Evolutionary conservation across 2,888 invertebrate genomes (phyloP).

Genomic region (Hermaeophaga mercurialis): DNA sequence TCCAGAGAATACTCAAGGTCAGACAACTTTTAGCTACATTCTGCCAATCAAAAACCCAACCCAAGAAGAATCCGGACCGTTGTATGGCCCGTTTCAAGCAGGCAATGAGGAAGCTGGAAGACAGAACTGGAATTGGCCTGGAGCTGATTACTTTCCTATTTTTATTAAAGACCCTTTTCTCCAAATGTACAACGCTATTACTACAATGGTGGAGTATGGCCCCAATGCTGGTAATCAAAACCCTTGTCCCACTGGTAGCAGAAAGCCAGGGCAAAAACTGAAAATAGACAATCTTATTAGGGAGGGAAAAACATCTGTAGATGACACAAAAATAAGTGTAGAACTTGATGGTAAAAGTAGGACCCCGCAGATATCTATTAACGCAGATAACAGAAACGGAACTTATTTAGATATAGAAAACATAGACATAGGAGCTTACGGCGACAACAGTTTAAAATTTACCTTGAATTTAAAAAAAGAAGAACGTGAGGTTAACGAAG

Average conservation of each 20-base stretch:
- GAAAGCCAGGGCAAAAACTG: slow-evolving; percentile 24
- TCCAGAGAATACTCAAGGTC: no score
- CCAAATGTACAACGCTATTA: slow-evolving; percentile 61
- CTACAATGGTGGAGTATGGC: slow-evolving; percentile 65
- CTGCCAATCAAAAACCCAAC: no score
- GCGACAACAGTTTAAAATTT: slow-evolving; percentile 37
- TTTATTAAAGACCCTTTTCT: slow-evolving; percentile 64
- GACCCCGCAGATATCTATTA: slow-evolving; percentile 30
- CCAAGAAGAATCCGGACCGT: slow-evolving; percentile 1
- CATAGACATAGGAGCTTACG: slow-evolving; percentile 35
- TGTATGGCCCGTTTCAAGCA: slow-evolving; percentile 28
- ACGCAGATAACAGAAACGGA: slow-evolving; percentile 25
- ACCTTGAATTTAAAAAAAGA: slow-evolving; percentile 33
- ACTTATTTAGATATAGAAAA: slow-evolving; percentile 40
- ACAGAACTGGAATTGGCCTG: slow-evolving; percentile 59
- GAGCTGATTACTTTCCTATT: slow-evolving; percentile 63
- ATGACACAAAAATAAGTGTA: slow-evolving; percentile 29
- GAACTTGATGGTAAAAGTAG: slow-evolving; percentile 25
- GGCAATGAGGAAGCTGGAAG: slow-evolving; percentile 31
- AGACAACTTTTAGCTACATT: no score
- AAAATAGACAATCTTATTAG: slow-evolving; percentile 19
- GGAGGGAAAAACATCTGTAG: slow-evolving; percentile 28
- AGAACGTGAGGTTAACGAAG: slow-evolving; percentile 27
- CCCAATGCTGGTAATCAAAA: slow-evolving; percentile 59
- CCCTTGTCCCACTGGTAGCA: slow-evolving; percentile 36